These are phyloP conservation scores for Eilema griseolum DNA, from an alignment of 2,888 invertebrate genomes.

Conservation along the genomic window DNA sequence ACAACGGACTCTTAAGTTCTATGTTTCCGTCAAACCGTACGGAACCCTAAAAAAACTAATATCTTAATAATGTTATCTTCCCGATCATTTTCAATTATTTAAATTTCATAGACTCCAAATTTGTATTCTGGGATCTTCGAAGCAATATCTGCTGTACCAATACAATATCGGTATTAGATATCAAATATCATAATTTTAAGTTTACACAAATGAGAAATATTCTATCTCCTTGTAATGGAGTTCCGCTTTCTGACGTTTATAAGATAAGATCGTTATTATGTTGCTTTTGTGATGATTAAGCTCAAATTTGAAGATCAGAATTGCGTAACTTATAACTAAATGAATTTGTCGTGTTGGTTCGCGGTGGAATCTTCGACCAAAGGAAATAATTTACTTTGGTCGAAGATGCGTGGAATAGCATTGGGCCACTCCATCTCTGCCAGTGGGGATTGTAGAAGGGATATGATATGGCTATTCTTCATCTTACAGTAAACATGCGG, in stretches of 20 bases:
- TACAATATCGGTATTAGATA: conserved; percentile 26
- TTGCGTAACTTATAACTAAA: not conserved
- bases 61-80: conserved; percentile 46
- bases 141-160: conserved; percentile 39
- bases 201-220: conserved; percentile 36
- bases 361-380: too few relatives aligned
- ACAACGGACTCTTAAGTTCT: not conserved
- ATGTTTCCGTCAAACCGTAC: not conserved
- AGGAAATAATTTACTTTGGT: too few relatives aligned
- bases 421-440: too few relatives aligned
- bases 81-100: conserved; percentile 48
- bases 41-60: conserved; percentile 17
- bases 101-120: conserved; percentile 49
- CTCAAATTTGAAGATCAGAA: conserved; percentile 8
- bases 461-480: too few relatives aligned
- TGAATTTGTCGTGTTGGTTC: not conserved
- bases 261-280: conserved; percentile 9
- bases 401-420: too few relatives aligned
- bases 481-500: too few relatives aligned
- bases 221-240: conserved; percentile 14
- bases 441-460: too few relatives aligned
- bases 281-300: conserved; percentile 10
- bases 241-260: conserved; percentile 16
- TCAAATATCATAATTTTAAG: conserved; percentile 12
- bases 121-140: conserved; percentile 43